These are phyloP conservation scores for Zelostemma sp. DNA, from an alignment of 1,140 invertebrate species.

Conservation along the genomic window DNA sequence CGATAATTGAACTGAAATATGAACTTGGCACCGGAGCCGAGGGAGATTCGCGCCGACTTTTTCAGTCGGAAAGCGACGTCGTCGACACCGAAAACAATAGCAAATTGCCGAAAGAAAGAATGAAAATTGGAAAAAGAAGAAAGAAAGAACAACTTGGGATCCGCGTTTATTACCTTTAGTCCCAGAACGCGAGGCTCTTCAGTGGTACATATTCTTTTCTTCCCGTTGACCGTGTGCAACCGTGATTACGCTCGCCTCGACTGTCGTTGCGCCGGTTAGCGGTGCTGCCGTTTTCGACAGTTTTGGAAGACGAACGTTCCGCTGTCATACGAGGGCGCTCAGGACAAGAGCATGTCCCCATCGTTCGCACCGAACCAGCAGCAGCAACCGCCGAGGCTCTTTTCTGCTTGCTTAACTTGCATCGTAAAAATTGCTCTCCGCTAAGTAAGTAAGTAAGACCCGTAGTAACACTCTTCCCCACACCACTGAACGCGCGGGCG, in stretches of 20 bases:
- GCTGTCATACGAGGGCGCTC: neutral
- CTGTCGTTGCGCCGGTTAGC: neutral
- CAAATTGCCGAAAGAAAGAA: no score
- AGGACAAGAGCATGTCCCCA: conserved; percentile 6
- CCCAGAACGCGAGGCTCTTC: conserved; percentile 5
- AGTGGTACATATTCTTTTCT: conserved; percentile 1
- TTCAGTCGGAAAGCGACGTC: no score
- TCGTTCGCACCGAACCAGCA: neutral
- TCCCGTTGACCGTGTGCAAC: neutral
- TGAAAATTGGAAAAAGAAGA: no score
- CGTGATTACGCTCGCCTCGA: neutral
- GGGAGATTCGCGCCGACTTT: no score
- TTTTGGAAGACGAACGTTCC: conserved; percentile 6
- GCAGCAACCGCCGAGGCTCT: neutral
- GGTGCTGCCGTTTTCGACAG: conserved; percentile 6
- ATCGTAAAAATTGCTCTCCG: neutral
- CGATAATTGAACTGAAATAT: conserved; percentile 3
- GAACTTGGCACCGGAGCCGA: neutral
- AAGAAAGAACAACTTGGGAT: no score
- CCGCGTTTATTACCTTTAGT: conserved; percentile 4
- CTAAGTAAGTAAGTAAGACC: no score
- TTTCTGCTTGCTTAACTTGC: neutral
- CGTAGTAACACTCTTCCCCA: no score
- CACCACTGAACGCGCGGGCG: neutral
- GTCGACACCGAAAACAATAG: no score